These are phyloP conservation scores for Psilanteris sp. DNA, from an alignment of 1,140 invertebrate genomes.

Conservation along the genomic window DNA sequence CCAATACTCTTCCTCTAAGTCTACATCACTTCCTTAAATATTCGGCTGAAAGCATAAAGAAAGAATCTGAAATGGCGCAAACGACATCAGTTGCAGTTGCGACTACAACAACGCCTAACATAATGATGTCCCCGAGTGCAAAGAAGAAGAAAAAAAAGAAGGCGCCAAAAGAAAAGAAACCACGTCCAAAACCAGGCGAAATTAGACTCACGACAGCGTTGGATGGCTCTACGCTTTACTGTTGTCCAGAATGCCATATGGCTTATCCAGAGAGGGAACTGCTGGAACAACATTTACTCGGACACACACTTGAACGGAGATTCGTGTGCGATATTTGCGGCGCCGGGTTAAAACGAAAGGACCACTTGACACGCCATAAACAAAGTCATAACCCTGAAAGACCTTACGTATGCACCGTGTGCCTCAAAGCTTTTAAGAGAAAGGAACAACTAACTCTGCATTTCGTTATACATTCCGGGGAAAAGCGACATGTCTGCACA, in stretches of 20 bases:
- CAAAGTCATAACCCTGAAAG: constrained; percentile 90
- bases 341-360: constrained; percentile 89
- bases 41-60: constrained; percentile 88
- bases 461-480: constrained; percentile 91
- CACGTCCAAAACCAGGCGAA: constrained; percentile 89
- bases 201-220: constrained; percentile 89
- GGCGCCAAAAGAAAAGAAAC: constrained; percentile 88
- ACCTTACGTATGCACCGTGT: constrained; percentile 90
- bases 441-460: constrained; percentile 91
- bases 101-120: constrained; percentile 78
- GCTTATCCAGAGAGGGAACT: constrained; percentile 90
- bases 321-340: constrained; percentile 93
- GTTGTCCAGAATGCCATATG: constrained; percentile 92
- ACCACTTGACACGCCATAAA: constrained; percentile 89
- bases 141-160: constrained; percentile 93
- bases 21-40: constrained; percentile 92
- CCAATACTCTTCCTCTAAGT: constrained; percentile 87
- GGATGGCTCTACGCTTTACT: constrained; percentile 90
- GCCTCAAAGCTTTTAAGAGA: constrained; percentile 90
- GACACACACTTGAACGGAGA: constrained; percentile 88
- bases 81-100: constrained; percentile 81
- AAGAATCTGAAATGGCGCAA: constrained; percentile 84
- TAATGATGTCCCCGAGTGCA: constrained; percentile 80
- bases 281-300: constrained; percentile 89
- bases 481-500: constrained; percentile 91